These are phyloP conservation scores for Talpa occidentalis DNA, from an alignment of 2,113 vertebrate genomes.

Conservation along the genomic window DNA sequence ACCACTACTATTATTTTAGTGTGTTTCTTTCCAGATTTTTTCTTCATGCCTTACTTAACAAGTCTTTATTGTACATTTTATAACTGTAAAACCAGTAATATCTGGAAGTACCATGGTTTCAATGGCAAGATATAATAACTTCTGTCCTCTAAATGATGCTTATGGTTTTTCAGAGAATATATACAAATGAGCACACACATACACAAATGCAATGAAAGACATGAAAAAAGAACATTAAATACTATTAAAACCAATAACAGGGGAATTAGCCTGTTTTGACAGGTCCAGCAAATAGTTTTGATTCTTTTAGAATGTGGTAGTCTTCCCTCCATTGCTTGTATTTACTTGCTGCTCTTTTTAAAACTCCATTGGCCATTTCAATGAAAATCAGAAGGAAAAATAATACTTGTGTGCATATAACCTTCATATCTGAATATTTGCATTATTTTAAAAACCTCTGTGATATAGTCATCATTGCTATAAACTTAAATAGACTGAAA, in stretches of 20 bases:
- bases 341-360: neutral
- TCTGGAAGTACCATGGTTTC: neutral
- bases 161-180: neutral
- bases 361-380: neutral
- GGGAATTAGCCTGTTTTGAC: neutral
- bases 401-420: neutral
- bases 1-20: neutral
- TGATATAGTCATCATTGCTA: neutral
- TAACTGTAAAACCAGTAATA: neutral
- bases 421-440: neutral
- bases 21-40: neutral
- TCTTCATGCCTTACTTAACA: conserved; percentile 14
- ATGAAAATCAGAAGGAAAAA: neutral
- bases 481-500: conserved; percentile 50
- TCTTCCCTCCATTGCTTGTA: neutral
- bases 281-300: neutral
- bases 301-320: neutral
- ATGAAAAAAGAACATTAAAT: neutral
- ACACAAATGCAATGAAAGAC: neutral
- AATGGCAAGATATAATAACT: neutral
- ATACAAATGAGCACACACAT: too few relatives aligned
- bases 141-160: neutral
- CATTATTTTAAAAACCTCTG: neutral
- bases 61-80: neutral
- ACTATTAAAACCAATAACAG: neutral